Percentiles rank a stretch among this genome's conserved stretches.
Evolutionary conservation across 2,888 invertebrate genomes (phyloP).

Genomic region (Cryptocephalus moraei): DNA sequence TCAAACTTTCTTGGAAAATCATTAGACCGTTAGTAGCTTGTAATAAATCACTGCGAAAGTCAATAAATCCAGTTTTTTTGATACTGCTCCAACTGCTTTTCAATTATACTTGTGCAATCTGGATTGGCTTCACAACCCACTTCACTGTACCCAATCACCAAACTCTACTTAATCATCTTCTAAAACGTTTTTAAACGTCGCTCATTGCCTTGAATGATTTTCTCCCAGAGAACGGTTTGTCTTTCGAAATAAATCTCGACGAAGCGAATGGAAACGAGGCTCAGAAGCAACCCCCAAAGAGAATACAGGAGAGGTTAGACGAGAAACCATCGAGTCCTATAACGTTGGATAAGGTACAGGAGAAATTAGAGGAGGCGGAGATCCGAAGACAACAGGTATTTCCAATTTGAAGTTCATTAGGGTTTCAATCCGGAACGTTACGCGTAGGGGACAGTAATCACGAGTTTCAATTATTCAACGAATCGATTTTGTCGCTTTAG

Average conservation of each 20-base stretch:
- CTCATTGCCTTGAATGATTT: neutral
- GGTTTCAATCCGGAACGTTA: neutral
- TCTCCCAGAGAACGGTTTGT: slow-evolving; percentile 30
- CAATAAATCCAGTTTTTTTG: too few relatives aligned
- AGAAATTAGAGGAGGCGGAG: slow-evolving; percentile 64
- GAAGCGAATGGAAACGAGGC: slow-evolving; percentile 30
- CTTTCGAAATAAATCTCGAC: slow-evolving; percentile 34
- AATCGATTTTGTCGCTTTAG: neutral
- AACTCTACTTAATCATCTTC: too few relatives aligned
- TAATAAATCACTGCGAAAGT: too few relatives aligned
- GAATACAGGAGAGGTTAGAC: slow-evolving; percentile 52
- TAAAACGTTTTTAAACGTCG: too few relatives aligned
- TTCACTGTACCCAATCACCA: too few relatives aligned
- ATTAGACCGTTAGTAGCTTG: too few relatives aligned
- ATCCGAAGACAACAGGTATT: slow-evolving; percentile 49
- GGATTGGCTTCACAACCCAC: too few relatives aligned
- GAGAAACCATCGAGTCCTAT: slow-evolving; percentile 48
- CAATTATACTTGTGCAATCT: too few relatives aligned
- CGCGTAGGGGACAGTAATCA: neutral
- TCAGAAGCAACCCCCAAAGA: slow-evolving; percentile 54
- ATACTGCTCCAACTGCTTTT: too few relatives aligned
- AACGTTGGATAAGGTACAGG: slow-evolving; percentile 52
- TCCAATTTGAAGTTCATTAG: neutral
- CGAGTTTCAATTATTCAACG: neutral
- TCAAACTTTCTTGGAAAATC: too few relatives aligned